Base-by-base conservation (phyloP, 2,113 vertebrate species). In the Zonotrichia leucophrys region DNA sequence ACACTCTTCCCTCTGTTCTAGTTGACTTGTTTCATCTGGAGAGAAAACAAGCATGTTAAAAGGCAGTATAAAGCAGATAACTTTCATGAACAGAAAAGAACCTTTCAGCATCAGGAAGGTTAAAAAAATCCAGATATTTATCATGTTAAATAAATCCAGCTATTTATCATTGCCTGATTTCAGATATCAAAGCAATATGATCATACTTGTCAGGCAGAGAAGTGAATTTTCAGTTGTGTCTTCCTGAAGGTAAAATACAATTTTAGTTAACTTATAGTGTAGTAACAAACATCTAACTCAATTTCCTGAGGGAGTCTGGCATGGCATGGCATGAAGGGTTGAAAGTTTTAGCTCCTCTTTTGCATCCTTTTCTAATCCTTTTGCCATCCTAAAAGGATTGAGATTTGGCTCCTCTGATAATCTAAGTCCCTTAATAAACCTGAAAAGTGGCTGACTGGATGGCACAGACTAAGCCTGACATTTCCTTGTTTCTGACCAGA, bases 11-110 rank as follows among this genome's bases (percentile, higher is more conserved):
- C 60, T 88, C 30, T 66, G 37, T 79, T 68, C 19, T 49, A 63
- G 24, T 87, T 94, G 86, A 74, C 37, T 90, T 95, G 49, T 76
- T 92, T 96, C 11, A 44, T 67, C 41, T 83, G 53, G 44, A 56
- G 44, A 50, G 25, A 66, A 82, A 92, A 69, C 23, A 78, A 49
- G 1, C 17, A 31, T 19, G 30, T 74, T 85, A 68, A 72, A 90
- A 83, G 64, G 30, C 31, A 42, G 6, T 24, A 41, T 60, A 80
- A 82, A 83, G 33, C 20, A 81, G 52, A 50, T 59, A 78, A n/a
- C 9, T 64, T 81, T 37, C 20, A 53, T 27, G n/a, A 49, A 31
- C 27, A 63, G 64, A 42, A 6, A 83, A 56, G 7, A 20, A 68
- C 31, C 24, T 62, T 60, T 60, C 30, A 86, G 27, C n/a, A 16